Conservation (phyloP, 2,113 vertebrate genomes). For the Eolophus roseicapilla region DNA sequence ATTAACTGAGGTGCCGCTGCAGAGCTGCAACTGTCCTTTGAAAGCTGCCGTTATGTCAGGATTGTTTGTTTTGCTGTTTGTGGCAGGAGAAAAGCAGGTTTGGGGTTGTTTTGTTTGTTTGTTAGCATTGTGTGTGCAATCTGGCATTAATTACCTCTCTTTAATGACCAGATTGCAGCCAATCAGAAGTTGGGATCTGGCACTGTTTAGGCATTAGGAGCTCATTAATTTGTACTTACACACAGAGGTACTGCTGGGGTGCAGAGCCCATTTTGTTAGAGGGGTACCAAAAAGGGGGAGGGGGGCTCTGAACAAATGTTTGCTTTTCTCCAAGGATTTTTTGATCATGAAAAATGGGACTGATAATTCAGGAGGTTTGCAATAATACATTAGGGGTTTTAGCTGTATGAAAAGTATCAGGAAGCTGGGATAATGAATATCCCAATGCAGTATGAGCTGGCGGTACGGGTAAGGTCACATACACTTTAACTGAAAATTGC, state of each 20-base stretch:
- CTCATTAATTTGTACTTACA: slow-evolving; percentile 27
- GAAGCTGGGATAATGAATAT: neutral
- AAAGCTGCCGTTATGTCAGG: slow-evolving; percentile 53
- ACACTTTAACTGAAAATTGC: neutral
- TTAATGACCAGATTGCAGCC: slow-evolving; percentile 49
- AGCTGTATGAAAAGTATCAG: neutral
- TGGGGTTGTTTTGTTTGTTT: slow-evolving; percentile 59
- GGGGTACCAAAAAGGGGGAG: neutral
- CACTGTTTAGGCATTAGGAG: slow-evolving; percentile 17
- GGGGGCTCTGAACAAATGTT: neutral
- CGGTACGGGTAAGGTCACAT: neutral
- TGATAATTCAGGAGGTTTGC: neutral
- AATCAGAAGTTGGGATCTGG: slow-evolving; percentile 28
- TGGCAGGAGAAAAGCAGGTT: slow-evolving; percentile 54
- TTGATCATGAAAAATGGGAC: neutral
- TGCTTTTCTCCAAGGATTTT: neutral
- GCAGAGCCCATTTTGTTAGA: neutral
- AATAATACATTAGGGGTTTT: neutral
- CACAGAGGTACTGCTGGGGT: neutral
- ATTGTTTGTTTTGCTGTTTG: slow-evolving; percentile 49
- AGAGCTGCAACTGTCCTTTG: slow-evolving; percentile 49
- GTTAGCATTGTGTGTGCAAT: slow-evolving; percentile 57
- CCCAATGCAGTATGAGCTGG: neutral
- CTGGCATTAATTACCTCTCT: slow-evolving; percentile 67
- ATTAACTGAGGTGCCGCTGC: slow-evolving; percentile 46